These are phyloP conservation scores for Spatula clypeata DNA, from an alignment of 2,797 vertebrate genomes.

Conservation along the genomic window DNA sequence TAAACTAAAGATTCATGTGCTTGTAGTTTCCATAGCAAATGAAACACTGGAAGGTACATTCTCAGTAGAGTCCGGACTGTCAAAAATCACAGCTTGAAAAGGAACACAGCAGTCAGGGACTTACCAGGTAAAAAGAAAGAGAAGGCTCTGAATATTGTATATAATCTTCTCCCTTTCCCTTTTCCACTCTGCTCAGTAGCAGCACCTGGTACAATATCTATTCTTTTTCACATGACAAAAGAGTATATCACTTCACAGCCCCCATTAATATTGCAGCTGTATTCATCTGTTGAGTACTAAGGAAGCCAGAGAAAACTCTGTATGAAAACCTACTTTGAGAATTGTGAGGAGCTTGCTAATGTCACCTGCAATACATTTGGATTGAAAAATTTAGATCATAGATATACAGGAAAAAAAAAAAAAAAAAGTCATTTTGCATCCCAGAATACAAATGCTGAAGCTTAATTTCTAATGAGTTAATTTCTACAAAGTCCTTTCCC, in stretches of 20 bases:
- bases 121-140: constrained; percentile 6
- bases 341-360: not conserved
- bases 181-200: not conserved
- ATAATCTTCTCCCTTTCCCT: not conserved
- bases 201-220: not conserved
- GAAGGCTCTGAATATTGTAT: not conserved
- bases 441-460: not conserved
- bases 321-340: not conserved
- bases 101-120: not conserved
- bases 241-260: not conserved
- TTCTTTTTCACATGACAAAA: not conserved
- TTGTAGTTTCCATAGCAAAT: not conserved
- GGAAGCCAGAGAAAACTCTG: not conserved
- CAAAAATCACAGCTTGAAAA: not conserved
- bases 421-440: not conserved
- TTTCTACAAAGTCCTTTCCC: not conserved
- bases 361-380: not conserved
- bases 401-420: not conserved
- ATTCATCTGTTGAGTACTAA: not conserved
- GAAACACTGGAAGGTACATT: not conserved
- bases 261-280: not conserved
- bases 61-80: not conserved
- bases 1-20: not conserved
- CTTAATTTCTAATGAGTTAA: not conserved
- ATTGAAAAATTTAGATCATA: not conserved